Evolutionary conservation across 2,113 vertebrate genomes (phyloP), one percentile per base, ranked within the genome.

Genomic region (Bufo bufo): DNA sequence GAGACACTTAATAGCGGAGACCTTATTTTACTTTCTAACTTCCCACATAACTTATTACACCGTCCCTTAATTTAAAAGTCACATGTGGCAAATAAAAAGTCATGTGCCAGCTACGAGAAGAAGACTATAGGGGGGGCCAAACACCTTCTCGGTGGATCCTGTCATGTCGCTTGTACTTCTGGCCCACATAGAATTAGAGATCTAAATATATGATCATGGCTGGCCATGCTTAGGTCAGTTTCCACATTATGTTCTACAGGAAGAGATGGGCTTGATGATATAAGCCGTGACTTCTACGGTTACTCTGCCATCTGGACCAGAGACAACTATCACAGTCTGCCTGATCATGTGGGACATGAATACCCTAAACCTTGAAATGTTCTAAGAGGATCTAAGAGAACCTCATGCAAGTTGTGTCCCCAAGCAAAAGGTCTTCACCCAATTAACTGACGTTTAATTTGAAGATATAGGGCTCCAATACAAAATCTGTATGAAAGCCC

Each of bases 181-280:
- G 47, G 47, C 19, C 50, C 49, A 86, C 56, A 66, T n/a, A 61
- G 72, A 23, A 43, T 65, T 86, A 77, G 74, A 78, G 13, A 49
- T 11, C 74, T 86, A 86, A 75, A 86, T 65, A 50, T 86, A 78
- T 23, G 52, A 19, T 23, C 9, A 54, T 78, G 74, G 59, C 56
- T 20, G 23, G 43, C 33, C 2, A 16, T 47, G 6, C 5, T 23
- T 4, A 54, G 77, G n/a, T 75, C 45, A 75, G 19, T 75, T 49
- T 74, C 49, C 50, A 80, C 77, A 59, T 81, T 45, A 83, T n/a
- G 61, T 83, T 83, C 59, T 47, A 54, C 50, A 50, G 66, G 83
- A 85, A 74, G 83, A 85, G 69, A 2, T 23, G 14, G 66, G 74
- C 7, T 83, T 66, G 19, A 66, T 83, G 59, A 66, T 49, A 66